Base-by-base conservation (phyloP, 2,888 invertebrate species). In the Smittia sp. region DNA sequence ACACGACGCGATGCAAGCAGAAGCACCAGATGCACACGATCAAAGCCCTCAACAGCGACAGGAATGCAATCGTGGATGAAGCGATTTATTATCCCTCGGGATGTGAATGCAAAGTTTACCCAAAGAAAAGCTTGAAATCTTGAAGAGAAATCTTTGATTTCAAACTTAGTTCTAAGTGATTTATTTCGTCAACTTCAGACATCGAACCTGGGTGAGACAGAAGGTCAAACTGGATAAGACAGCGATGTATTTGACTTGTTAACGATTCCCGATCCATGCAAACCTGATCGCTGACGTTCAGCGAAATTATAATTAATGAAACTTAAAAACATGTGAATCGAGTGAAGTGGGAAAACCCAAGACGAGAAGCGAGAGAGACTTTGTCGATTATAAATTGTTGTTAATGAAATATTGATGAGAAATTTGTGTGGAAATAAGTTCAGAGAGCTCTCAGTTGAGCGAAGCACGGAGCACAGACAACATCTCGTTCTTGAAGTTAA, bases 321-420 rank as follows among this genome's bases (percentile, higher is more conserved):
- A 11, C 2, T 46, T 46, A 15, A 13, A 58, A 58, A 58, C 58
- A 58, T 18, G 20, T 58, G 58, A n/a, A n/a, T 58, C 11, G 58
- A 1, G 2, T 58, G 24, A 58, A 3, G 46, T 58, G 58, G 69
- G 69, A 54, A 70, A 70, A 70, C 52, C 69, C 69, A 20, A 15
- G 38, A 68, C 7, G 46, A 4, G 39, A 58, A 22, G n/a, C 58
- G 18, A 58, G 46, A 46, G 11, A 46, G 2, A 46, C 46, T n/a
- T n/a, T 38, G 65, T 65, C 13, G n/a, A 27, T 65, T 24, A 32
- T 66, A 25, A 32, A 32, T 32, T 32, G 32, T 32, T 6, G 3
- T 32, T 9, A 32, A 38, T 65, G 18, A 38, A 65, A 9, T 32
- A 38, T 38, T 20, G 20, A 66, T 66, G 38, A 38, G 38, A 65